Evolutionary conservation across 2,113 vertebrate species (phyloP).

Genomic region (Grammomys dolichurus): DNA sequence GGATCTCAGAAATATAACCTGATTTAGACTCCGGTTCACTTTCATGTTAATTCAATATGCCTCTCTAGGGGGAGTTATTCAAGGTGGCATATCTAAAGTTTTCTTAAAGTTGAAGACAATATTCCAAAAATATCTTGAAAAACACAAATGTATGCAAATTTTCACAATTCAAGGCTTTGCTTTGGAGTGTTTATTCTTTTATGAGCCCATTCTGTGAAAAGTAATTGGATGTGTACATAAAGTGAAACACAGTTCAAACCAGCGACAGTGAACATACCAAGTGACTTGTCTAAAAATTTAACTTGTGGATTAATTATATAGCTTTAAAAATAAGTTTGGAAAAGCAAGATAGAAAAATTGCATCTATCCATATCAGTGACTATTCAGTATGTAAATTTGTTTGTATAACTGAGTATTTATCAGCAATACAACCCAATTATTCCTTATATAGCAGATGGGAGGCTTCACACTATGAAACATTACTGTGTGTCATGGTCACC

Average conservation of each 20-base stretch:
- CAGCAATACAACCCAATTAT: background rate
- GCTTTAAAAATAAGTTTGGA: conserved; percentile 50
- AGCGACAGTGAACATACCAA: conserved; percentile 42
- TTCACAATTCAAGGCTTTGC: conserved; percentile 64
- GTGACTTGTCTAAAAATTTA: conserved; percentile 44
- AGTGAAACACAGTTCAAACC: conserved; percentile 69
- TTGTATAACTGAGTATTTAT: conserved; percentile 30
- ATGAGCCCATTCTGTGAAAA: conserved; percentile 59
- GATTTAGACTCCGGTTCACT: conserved; percentile 25
- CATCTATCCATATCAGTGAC: background rate
- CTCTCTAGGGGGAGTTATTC: background rate
- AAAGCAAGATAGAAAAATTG: conserved; percentile 33
- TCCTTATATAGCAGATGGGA: conserved; percentile 26
- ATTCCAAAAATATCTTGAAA: conserved; percentile 39
- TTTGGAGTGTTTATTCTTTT: conserved; percentile 65
- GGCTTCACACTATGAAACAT: background rate
- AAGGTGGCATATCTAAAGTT: background rate
- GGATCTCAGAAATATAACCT: conserved; percentile 65
- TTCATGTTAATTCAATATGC: conserved; percentile 45
- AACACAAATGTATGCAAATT: conserved; percentile 40
- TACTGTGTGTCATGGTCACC: rapidly evolving
- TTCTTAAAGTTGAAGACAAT: conserved; percentile 31
- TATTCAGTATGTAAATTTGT: conserved; percentile 13
- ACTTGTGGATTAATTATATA: conserved; percentile 8
- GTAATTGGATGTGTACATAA: conserved; percentile 73